Percentiles rank a stretch among this genome's conserved stretches.
These are phyloP conservation scores for Anastrepha ludens DNA, from an alignment of 1,140 invertebrate genomes.

Conservation along the genomic window DNA sequence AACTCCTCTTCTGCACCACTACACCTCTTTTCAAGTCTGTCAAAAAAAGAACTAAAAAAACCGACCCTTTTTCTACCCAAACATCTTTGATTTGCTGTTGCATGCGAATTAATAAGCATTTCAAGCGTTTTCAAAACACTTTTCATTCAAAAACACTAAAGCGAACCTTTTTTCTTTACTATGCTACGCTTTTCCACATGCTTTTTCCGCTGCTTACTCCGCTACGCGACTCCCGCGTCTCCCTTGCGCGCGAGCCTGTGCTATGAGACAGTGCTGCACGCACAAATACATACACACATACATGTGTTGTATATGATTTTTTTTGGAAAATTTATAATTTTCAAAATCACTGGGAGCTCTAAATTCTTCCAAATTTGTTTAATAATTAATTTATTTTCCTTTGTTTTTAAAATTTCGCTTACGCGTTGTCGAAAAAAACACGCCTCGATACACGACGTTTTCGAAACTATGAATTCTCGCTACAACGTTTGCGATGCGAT, in stretches of 20 bases:
- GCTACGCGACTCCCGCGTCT: slow-evolving; percentile 1
- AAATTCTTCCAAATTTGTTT: slow-evolving; percentile 20
- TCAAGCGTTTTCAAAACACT: not conserved
- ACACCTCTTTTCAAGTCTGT: too few relatives aligned
- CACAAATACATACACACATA: not conserved
- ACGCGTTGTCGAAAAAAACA: slow-evolving; percentile 43
- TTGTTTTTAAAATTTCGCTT: not conserved
- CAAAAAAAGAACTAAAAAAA: too few relatives aligned
- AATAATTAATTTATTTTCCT: slow-evolving; percentile 24
- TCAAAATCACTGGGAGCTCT: not conserved
- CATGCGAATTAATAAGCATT: not conserved
- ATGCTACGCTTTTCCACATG: not conserved
- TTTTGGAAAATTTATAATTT: not conserved
- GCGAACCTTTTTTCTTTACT: not conserved
- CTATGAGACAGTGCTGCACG: not conserved
- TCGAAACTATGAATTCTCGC: slow-evolving; percentile 53
- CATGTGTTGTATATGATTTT: not conserved
- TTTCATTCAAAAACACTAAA: not conserved
- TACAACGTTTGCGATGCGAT: slow-evolving; percentile 51
- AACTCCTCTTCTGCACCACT: too few relatives aligned
- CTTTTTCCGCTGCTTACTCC: slow-evolving; percentile 22
- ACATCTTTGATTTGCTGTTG: not conserved
- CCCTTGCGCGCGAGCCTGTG: not conserved
- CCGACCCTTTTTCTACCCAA: not conserved
- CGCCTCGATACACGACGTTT: slow-evolving; percentile 49